These are phyloP conservation scores for Andrena dorsata DNA, from an alignment of 2,888 invertebrate species.

Conservation along the genomic window DNA sequence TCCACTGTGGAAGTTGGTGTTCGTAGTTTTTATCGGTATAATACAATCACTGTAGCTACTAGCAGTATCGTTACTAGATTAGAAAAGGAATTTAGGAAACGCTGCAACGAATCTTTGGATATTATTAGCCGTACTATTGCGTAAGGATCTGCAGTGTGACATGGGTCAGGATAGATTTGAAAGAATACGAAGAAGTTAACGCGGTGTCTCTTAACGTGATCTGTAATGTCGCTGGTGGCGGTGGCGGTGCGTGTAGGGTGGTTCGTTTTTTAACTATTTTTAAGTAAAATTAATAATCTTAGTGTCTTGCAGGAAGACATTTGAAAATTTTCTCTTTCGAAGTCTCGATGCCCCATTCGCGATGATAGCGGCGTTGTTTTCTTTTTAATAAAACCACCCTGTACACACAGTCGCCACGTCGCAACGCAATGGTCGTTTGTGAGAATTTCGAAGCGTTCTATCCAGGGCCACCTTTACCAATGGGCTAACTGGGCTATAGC, in stretches of 20 bases:
- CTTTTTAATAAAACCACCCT: no score
- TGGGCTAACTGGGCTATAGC: no score
- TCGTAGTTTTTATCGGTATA: constrained; percentile 10
- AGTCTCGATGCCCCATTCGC: no score
- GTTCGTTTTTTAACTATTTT: background rate
- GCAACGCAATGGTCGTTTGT: no score
- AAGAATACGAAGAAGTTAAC: background rate
- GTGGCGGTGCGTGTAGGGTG: constrained; percentile 19
- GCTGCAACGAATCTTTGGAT: constrained; percentile 58
- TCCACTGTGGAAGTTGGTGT: background rate
- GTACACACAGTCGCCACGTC: no score
- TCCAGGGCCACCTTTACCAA: no score
- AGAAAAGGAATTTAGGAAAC: constrained; percentile 21
- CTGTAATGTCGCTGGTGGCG: constrained; percentile 58
- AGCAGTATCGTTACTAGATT: constrained; percentile 30
- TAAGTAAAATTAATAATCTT: no score
- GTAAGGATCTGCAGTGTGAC: constrained; percentile 51
- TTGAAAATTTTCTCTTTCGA: no score
- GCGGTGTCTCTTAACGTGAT: constrained; percentile 2
- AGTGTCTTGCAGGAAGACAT: no score
- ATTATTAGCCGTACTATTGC: constrained; percentile 41
- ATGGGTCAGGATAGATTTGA: constrained; percentile 5
- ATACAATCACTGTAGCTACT: constrained; percentile 24
- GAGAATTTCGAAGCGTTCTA: no score
- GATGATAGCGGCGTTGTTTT: no score